phyloP scores from a whole-genome alignment of 92 coral and sea anemone genomes.

The Pocillopora meandrina region DNA sequence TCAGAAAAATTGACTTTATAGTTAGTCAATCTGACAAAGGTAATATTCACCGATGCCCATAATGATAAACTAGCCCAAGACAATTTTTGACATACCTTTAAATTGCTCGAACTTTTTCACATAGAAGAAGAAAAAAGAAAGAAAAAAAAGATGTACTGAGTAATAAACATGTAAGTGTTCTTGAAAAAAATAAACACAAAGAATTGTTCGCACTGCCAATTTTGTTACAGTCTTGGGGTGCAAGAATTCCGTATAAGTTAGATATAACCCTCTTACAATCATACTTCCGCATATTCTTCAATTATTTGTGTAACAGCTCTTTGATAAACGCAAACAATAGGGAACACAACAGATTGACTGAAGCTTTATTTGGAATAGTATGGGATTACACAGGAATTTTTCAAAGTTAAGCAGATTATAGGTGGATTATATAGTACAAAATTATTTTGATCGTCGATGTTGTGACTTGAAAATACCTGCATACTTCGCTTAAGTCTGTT shows the following conservation, averaged over 20 bases:
- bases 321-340: no score
- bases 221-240: no score
- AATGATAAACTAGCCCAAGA: background rate
- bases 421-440: no score
- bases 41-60: background rate
- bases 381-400: no score
- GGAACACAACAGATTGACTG: no score
- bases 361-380: no score
- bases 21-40: background rate
- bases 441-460: no score
- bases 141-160: background rate
- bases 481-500: slow-evolving; percentile 84
- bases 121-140: background rate
- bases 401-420: no score
- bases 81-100: slow-evolving; percentile 45
- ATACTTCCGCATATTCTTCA: no score
- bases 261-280: no score
- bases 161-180: background rate
- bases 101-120: slow-evolving; percentile 60
- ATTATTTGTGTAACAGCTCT: no score
- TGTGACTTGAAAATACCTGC: slow-evolving; percentile 57
- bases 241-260: no score
- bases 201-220: background rate
- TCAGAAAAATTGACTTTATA: background rate
- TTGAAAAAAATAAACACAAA: background rate